A percentile compares a stretch with the other conserved stretches of the same genome.
Conservation (phyloP, 2,113 vertebrate genomes). For the Sylvia atricapilla region DNA sequence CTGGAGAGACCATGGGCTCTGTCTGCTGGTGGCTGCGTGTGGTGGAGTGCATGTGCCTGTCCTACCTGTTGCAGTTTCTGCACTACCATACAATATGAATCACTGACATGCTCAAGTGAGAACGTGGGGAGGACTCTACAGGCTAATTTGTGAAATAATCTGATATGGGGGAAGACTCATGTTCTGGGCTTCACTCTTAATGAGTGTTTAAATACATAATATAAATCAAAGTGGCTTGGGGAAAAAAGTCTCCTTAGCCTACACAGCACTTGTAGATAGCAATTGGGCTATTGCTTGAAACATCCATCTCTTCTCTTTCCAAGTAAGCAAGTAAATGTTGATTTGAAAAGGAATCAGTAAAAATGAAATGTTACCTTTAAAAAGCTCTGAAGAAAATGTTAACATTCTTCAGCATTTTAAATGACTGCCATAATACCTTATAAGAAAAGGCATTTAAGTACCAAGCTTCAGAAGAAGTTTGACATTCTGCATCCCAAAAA, state of each 20-base stretch:
- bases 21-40: neutral
- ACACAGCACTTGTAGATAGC: neutral
- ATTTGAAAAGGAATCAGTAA: neutral
- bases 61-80: neutral
- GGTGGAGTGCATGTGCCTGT: accelerated
- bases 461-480: neutral
- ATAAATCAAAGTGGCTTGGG: neutral
- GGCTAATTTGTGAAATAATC: neutral
- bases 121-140: neutral
- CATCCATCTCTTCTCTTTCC: neutral
- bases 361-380: neutral
- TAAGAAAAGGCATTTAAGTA: neutral
- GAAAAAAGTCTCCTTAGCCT: neutral
- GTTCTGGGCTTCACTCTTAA: neutral
- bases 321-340: neutral
- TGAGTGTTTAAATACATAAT: neutral
- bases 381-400: neutral
- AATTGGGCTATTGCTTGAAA: neutral
- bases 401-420: neutral
- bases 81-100: neutral
- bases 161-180: neutral
- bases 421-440: neutral
- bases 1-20: neutral
- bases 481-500: neutral
- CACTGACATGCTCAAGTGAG: neutral